Percentiles rank a stretch among this genome's conserved stretches.
Conservation (phyloP, 2,113 vertebrate species). For the Menidia beryllina region DNA sequence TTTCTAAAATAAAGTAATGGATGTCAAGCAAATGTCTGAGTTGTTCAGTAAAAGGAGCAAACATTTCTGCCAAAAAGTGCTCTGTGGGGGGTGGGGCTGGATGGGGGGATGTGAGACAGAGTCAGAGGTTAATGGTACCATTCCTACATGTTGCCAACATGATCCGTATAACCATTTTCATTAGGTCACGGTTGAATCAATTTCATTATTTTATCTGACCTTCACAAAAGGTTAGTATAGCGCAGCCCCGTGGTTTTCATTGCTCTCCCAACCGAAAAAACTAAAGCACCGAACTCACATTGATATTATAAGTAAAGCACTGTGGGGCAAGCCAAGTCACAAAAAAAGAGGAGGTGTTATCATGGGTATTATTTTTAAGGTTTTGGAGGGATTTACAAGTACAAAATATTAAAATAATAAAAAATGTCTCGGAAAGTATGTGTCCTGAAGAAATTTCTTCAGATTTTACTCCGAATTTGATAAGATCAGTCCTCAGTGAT, state of each 20-base stretch:
- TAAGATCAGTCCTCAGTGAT: conserved; percentile 57
- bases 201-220: conserved; percentile 74
- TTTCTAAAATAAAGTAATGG: not conserved
- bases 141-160: conserved; percentile 38
- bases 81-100: not conserved
- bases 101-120: conserved; percentile 10
- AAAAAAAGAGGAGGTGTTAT: conserved; percentile 25
- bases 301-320: conserved; percentile 37
- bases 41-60: not conserved
- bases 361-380: not conserved
- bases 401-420: not conserved
- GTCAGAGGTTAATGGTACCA: conserved; percentile 50
- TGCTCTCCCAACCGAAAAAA: conserved; percentile 63
- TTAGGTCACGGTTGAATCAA: conserved; percentile 64
- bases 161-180: conserved; percentile 53
- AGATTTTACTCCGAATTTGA: conserved; percentile 43
- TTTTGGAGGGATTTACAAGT: not conserved
- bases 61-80: conserved; percentile 11
- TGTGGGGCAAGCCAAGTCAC: conserved; percentile 22
- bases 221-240: conserved; percentile 73
- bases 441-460: conserved; percentile 19
- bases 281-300: conserved; percentile 35
- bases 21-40: conserved; percentile 1
- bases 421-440: not conserved
- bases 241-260: conserved; percentile 50